Evolutionary conservation across 2,113 vertebrate species (phyloP).

Genomic region (Cyprinus carpio): DNA sequence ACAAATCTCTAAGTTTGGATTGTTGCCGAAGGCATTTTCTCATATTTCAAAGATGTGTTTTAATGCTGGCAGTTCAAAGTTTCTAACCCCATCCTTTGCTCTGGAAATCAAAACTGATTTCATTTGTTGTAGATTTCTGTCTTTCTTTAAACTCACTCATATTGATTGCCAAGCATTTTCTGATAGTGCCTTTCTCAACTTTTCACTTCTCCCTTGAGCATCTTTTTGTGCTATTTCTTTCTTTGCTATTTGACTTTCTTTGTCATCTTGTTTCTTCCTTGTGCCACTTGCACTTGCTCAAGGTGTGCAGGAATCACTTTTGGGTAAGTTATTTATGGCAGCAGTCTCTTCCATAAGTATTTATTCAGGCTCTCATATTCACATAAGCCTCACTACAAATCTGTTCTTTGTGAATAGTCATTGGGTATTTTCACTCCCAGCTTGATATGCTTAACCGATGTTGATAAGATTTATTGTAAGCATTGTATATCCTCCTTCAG

Average conservation of each 20-base stretch:
- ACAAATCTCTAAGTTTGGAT: neutral
- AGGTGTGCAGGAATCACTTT: slow-evolving; percentile 73
- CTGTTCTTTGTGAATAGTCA: neutral
- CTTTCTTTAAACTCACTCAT: neutral
- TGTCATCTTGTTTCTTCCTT: neutral
- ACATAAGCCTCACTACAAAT: neutral
- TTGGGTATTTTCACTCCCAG: neutral
- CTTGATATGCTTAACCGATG: neutral
- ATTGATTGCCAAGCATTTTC: neutral
- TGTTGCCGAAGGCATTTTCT: neutral
- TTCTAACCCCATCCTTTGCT: neutral
- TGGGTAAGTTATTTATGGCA: slow-evolving; percentile 67
- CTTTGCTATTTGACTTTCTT: slow-evolving; percentile 1
- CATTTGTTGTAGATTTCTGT: slow-evolving; percentile 7
- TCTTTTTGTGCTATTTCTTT: slow-evolving; percentile 5
- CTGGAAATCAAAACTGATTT: slow-evolving; percentile 11
- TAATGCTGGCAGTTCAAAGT: neutral
- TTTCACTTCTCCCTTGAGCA: neutral
- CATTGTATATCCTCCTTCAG: slow-evolving; percentile 68
- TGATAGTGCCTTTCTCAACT: neutral
- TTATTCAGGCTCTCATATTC: neutral
- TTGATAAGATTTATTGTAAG: neutral
- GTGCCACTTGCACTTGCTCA: slow-evolving; percentile 50
- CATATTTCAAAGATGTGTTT: neutral
- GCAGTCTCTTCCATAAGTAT: neutral